Conservation (phyloP, 35 echinoderm and acorn worm genomes). For the Ophioderma brevispina region DNA sequence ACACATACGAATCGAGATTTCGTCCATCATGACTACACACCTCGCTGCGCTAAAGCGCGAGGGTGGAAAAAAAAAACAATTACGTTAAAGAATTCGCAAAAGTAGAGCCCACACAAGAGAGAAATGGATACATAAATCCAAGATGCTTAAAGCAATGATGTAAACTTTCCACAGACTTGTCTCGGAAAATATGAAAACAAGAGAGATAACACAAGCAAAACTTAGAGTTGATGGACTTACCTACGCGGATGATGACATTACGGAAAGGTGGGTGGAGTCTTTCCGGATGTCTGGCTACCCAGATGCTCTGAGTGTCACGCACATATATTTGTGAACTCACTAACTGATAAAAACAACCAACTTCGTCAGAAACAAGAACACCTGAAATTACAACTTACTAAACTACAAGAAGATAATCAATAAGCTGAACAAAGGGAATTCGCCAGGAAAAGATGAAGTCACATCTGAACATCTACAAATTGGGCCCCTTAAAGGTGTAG, state of each 20-base stretch:
- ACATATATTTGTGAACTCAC: neutral
- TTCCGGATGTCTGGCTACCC: neutral
- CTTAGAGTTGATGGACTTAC: neutral
- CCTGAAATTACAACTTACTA: neutral
- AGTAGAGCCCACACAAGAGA: neutral
- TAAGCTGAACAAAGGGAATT: neutral
- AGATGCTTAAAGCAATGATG: neutral
- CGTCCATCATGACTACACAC: too few relatives aligned
- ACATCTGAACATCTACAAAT: too few relatives aligned
- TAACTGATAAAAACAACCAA: neutral
- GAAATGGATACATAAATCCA: neutral
- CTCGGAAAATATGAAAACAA: neutral
- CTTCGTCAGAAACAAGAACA: neutral
- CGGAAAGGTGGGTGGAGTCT: neutral
- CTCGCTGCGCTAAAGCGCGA: too few relatives aligned
- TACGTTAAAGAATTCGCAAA: neutral
- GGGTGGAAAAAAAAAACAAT: neutral
- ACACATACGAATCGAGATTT: too few relatives aligned
- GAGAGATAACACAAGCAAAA: neutral
- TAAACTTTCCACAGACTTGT: neutral
- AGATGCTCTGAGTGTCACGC: neutral
- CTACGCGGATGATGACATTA: neutral
- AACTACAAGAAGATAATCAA: neutral
- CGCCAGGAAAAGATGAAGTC: neutral
- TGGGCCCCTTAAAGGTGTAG: too few relatives aligned